Evolutionary conservation across 2,888 invertebrate species (phyloP).

Genomic region (Callyntrura sp.): DNA sequence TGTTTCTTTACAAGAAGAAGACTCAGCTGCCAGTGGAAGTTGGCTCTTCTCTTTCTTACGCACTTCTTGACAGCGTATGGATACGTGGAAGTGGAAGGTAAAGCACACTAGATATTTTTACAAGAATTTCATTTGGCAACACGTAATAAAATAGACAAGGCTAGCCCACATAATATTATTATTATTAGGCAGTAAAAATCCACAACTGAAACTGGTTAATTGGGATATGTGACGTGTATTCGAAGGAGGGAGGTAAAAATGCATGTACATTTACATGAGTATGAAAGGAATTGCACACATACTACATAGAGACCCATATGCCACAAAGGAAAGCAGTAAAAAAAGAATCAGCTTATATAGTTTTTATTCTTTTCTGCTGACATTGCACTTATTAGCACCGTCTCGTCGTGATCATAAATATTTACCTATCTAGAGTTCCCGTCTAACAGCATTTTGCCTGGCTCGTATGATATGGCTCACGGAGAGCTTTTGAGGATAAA

Average conservation of each 20-base stretch:
- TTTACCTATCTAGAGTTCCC: conserved; percentile 42
- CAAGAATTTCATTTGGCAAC: conserved; percentile 23
- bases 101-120: conserved; percentile 35
- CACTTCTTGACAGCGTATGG: conserved; percentile 70
- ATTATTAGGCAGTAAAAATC: conserved; percentile 25
- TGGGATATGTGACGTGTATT: not conserved
- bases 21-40: conserved; percentile 50
- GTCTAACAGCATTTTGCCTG: not conserved
- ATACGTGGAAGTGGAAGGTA: conserved; percentile 77
- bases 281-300: not conserved
- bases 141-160: not conserved
- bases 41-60: conserved; percentile 64
- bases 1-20: conserved; percentile 38
- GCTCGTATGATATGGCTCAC: not conserved
- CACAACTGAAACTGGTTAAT: conserved; percentile 13
- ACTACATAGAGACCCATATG: no score
- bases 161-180: conserved; percentile 11
- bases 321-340: conserved; percentile 18
- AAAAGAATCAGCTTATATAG: conserved; percentile 47
- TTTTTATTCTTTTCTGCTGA: conserved; percentile 23
- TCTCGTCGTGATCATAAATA: conserved; percentile 58
- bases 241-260: no score
- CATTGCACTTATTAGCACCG: conserved; percentile 44
- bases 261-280: not conserved
- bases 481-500: conserved; percentile 42